A percentile compares a stretch with the other conserved stretches of the same genome.
Evolutionary conservation across 2,888 invertebrate species (phyloP).

Genomic region (Morpho helenor): DNA sequence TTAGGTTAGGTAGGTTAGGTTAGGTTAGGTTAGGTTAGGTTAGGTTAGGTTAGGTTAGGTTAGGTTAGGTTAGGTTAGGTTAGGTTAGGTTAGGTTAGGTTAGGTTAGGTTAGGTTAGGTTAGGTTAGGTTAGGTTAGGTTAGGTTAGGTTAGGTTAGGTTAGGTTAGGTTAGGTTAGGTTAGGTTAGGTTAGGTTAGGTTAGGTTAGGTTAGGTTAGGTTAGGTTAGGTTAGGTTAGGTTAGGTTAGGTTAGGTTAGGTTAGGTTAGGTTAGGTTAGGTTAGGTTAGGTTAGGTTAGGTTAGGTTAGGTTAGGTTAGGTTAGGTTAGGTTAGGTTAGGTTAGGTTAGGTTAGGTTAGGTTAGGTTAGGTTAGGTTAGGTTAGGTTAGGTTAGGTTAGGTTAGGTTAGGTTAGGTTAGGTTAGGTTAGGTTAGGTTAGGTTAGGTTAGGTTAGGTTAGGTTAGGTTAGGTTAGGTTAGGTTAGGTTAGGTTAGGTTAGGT

Average conservation of each 20-base stretch:
- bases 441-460: constrained; percentile 2
- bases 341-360: constrained; percentile 12
- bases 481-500: constrained; percentile 10
- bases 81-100: constrained; percentile 18
- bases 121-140: constrained; percentile 13
- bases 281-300: constrained; percentile 13
- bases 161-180: constrained; percentile 1
- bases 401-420: constrained; percentile 11
- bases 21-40: constrained; percentile 16
- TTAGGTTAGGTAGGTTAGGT: constrained; percentile 14
- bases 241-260: constrained; percentile 12
- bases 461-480: constrained; percentile 12
- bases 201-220: constrained; percentile 13
- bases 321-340: constrained; percentile 3
- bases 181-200: constrained; percentile 13
- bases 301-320: constrained; percentile 5
- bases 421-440: constrained; percentile 14
- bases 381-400: constrained; percentile 12
- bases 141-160: constrained; percentile 12
- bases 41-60: constrained; percentile 9
- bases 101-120: constrained; percentile 17
- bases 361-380: constrained; percentile 14
- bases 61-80: constrained; percentile 14
- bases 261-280: neutral
- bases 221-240: constrained; percentile 14